These are phyloP conservation scores for Dasypogon diadema DNA, from an alignment of 2,888 invertebrate species.

Conservation along the genomic window DNA sequence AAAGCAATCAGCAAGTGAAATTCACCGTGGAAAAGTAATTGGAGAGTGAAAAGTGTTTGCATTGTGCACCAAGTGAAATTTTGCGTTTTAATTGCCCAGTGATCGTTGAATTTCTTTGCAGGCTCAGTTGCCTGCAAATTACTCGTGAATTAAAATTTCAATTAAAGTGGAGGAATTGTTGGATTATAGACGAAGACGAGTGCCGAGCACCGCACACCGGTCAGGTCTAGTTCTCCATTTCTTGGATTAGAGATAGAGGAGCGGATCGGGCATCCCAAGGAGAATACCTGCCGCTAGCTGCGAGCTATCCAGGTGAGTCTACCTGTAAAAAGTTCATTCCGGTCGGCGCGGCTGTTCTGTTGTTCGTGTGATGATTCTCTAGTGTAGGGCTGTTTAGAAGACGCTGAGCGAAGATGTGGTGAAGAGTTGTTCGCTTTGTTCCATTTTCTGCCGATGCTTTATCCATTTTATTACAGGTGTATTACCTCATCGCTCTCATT, in stretches of 20 bases:
- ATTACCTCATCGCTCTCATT: conserved; percentile 44
- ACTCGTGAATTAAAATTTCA: conserved; percentile 31
- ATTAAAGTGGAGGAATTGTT: conserved; percentile 35
- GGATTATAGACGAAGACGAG: conserved; percentile 37
- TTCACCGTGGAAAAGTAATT: conserved; percentile 18
- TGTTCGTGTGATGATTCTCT: conserved; percentile 12
- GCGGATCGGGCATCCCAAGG: background rate
- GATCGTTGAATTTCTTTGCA: background rate
- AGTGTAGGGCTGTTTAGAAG: background rate
- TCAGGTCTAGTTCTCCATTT: conserved; percentile 23
- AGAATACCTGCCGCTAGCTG: conserved; percentile 8
- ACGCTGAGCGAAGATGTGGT: background rate
- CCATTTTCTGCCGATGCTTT: conserved; percentile 24
- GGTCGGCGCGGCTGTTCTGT: background rate
- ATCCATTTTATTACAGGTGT: conserved; percentile 32
- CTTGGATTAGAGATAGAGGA: conserved; percentile 38
- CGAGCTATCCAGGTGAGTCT: conserved; percentile 37
- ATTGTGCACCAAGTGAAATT: conserved; percentile 40
- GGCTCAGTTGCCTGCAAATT: background rate
- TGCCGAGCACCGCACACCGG: no score
- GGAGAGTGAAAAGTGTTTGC: conserved; percentile 35
- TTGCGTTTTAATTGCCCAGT: conserved; percentile 27
- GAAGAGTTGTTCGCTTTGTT: background rate
- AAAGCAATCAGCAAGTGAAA: conserved; percentile 15
- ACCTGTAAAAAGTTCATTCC: conserved; percentile 32